Evolutionary conservation across 2,113 vertebrate species (phyloP).

Genomic region (Saimiri boliviensis): DNA sequence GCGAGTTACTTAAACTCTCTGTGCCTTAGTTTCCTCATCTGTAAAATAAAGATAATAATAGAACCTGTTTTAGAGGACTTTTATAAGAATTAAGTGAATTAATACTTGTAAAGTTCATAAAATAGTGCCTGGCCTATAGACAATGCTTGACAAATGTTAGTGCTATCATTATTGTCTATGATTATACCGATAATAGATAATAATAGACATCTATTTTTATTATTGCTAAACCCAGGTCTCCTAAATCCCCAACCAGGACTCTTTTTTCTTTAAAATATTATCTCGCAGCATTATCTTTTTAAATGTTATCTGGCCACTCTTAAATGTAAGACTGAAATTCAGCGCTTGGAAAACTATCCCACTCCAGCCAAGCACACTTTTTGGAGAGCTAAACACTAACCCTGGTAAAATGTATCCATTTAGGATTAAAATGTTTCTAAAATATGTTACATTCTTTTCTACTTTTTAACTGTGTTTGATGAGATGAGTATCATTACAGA

Average conservation of each 20-base stretch:
- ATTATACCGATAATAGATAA: no score
- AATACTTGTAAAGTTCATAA: background rate
- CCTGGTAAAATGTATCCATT: background rate
- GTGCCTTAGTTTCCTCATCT: background rate
- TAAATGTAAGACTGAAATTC: background rate
- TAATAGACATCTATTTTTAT: background rate
- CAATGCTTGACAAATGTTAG: background rate
- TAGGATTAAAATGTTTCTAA: background rate
- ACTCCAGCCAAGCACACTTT: background rate
- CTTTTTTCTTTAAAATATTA: background rate
- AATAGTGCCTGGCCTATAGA: background rate
- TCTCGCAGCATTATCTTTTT: background rate
- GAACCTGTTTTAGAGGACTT: background rate
- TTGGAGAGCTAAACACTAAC: background rate
- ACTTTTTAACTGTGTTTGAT: background rate
- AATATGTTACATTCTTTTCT: background rate
- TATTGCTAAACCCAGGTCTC: background rate
- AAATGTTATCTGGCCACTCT: background rate
- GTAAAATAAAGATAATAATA: background rate
- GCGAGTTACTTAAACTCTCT: background rate
- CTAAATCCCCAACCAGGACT: background rate
- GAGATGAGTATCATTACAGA: background rate
- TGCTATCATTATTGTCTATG: no score
- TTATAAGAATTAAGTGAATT: background rate
- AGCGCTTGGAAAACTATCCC: background rate